Conservation (phyloP, 2,888 invertebrate genomes). For the Nysson spinosus region DNA sequence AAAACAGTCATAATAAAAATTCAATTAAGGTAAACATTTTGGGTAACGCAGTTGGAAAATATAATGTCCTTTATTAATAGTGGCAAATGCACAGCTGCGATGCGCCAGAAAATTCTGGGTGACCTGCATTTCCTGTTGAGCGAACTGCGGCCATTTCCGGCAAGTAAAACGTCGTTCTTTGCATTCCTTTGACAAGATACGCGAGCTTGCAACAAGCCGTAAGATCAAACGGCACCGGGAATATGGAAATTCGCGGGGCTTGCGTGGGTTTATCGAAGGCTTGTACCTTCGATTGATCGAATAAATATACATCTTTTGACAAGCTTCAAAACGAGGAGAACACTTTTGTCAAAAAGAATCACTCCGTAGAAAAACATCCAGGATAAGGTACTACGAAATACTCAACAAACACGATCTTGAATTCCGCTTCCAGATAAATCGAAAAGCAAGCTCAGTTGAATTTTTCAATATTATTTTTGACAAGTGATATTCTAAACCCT, state of each 20-base stretch:
- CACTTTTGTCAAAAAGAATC: neutral
- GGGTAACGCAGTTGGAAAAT: too few species aligned
- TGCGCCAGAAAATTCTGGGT: neutral
- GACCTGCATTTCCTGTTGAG: conserved; percentile 6
- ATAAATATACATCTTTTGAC: neutral
- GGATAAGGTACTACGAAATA: too few species aligned
- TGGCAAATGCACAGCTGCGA: neutral
- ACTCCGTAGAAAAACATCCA: too few species aligned
- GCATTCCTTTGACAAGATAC: conserved; percentile 19
- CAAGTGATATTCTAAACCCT: too few species aligned
- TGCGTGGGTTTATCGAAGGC: neutral
- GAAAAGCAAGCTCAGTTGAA: too few species aligned
- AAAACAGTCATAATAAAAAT: too few species aligned
- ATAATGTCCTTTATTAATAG: neutral
- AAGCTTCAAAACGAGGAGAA: neutral
- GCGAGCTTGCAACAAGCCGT: neutral
- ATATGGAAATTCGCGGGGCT: conserved; percentile 15
- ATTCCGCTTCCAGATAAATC: too few species aligned
- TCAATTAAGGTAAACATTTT: too few species aligned
- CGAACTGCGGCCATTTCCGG: conserved; percentile 3
- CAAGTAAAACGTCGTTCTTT: conserved; percentile 14
- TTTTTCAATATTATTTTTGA: too few species aligned
- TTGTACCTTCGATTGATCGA: neutral
- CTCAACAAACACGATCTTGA: too few species aligned
- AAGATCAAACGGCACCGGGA: conserved; percentile 3